Evolutionary conservation across 35 echinoderm and acorn worm genomes (phyloP), one percentile per base, ranked within the genome.

Genomic region (Ophioderma brevispina): DNA sequence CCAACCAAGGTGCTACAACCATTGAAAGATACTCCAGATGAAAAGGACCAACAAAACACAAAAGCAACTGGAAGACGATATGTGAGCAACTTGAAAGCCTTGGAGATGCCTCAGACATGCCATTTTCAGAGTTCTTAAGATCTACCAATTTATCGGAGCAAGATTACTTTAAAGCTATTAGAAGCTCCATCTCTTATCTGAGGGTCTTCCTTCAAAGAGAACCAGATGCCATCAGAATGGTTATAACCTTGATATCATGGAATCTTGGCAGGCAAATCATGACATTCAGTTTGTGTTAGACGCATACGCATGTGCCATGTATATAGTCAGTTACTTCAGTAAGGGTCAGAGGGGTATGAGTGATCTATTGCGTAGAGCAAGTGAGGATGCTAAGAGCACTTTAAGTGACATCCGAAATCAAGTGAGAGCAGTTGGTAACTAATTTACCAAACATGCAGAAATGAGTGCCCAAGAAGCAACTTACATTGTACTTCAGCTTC

Each of bases 341-440:
- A 95, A 95, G 32, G 39, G 90, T 84, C 90, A 92, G 38, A 21
- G 78, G 56, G 94, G 87, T 78, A 96, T 92, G 94, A 70, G 94
- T 30, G 31, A 35, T 33, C 39, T 93, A 13, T 56, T 96, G 23
- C 33, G 63, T 39, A 41, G 81, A 33, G 87, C 94, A 34, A 39
- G 76, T 41, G 23, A 31, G 59, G 92, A 94, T 78, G 86, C 76
- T 37, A 59, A 59, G 52, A 19, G 89, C 77, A 91, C 46, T 21
- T 11, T 8, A 8, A 52, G 94, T 50, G 83, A 87, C 82, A 40
- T 82, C 36, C 80, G 76, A 40, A 30, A 83, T 81, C 39, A 75
- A 21, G 31, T 96, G 37, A 88, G 79, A 80, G 1, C 70, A 56
- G 33, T 96, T 70, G 94, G 91, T 28, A 40, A 77, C 23, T 34